phyloP scores from a whole-genome alignment of 2,797 vertebrate species.

The Acanthornis magna region DNA sequence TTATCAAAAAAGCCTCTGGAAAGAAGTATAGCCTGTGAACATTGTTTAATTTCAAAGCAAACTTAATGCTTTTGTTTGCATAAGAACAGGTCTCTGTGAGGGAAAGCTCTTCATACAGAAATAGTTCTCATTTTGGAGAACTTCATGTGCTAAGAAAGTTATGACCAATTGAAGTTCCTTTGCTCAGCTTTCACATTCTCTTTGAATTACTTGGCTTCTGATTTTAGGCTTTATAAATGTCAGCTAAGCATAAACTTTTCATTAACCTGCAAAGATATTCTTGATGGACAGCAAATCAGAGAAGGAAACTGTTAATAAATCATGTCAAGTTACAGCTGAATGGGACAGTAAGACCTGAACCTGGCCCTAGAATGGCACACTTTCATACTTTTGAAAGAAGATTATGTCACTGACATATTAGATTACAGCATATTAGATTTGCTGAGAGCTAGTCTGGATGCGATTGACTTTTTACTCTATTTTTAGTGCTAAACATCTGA shows the following conservation, averaged over 20 bases:
- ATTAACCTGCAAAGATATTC: neutral
- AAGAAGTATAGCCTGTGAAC: neutral
- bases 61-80: slow-evolving; percentile 1
- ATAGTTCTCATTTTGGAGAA: neutral
- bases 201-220: neutral
- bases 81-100: neutral
- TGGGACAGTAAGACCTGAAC: neutral
- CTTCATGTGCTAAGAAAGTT: neutral
- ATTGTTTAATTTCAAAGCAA: slow-evolving; percentile 39
- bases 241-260: neutral
- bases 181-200: neutral
- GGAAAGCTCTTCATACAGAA: neutral
- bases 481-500: neutral
- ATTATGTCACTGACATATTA: neutral
- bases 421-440: neutral
- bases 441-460: neutral
- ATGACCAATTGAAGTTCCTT: neutral
- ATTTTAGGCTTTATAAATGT: neutral
- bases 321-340: neutral
- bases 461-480: neutral
- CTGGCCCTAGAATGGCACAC: neutral
- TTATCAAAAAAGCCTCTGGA: neutral
- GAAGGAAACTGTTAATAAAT: neutral
- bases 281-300: neutral
- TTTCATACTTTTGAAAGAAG: neutral